Evolutionary conservation across 2,113 vertebrate species (phyloP), one percentile per base, ranked within the genome.

Genomic region (Cyphomyrus discorhynchus): DNA sequence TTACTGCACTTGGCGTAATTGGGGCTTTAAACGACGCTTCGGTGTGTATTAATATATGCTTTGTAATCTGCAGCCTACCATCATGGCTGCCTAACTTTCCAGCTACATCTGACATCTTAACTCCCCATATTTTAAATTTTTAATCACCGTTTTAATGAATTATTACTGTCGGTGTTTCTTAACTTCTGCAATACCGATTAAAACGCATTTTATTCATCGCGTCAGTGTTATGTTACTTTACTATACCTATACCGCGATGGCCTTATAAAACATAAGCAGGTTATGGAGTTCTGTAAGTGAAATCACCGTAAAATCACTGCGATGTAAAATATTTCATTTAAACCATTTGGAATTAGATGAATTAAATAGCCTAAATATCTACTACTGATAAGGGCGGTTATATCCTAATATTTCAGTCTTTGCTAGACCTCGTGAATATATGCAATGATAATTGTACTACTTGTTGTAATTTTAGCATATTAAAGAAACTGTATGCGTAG

Each of bases 1-100:
- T 90, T 92, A 92, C 91, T 95, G 94, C 95, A 95, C 93, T 92
- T 92, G 93, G 93, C 92, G 91, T 95, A 96, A 95, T 90, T 95
- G 95, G 95, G 88, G 94, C 84, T 88, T 58, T 56, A 90, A 89
- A 90, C 27, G 27, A 87, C 62, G 27, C 50, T 74, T 70, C 52
- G 58, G 47, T 50, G 17, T 35, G 31, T 85, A 84, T 88, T 88
- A 90, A 74, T 89, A 56, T 89, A 90, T 86, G 90, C 82, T 49
- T 53, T 77, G 49, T 83, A 85, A 74, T 88, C 52, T 77, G n/a
- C 50, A 35, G 45, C 47, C 6, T 49, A 49, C 62, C 62, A 31
- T 11, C n/a, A 1, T 27, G 62, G 62, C 27, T 70, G 9, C 62
- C 62, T 70, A 27, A 3, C 62, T 31, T 70, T 42, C 35, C 74